Evolutionary conservation across 64 coral and sea anemone species (phyloP).

Genomic region (Hydrozoanthus tunicans): DNA sequence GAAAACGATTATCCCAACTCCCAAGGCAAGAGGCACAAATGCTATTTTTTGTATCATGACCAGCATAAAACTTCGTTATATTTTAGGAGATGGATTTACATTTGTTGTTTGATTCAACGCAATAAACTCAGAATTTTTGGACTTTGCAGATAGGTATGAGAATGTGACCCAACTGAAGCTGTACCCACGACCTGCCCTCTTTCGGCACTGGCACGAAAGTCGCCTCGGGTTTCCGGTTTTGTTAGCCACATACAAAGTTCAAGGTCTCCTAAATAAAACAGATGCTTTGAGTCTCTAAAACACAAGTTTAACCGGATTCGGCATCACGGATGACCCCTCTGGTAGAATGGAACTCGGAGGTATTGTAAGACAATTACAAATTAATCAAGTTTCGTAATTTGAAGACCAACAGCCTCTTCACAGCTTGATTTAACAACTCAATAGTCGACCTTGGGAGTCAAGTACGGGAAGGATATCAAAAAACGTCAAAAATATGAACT

Average conservation of each 20-base stretch:
- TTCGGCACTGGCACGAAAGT: neutral
- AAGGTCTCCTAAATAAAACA: neutral
- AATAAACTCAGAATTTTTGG: neutral
- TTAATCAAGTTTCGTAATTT: neutral
- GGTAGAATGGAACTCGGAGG: neutral
- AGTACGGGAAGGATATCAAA: neutral
- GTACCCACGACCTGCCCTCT: neutral
- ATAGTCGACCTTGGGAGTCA: neutral
- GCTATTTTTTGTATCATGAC: too few species aligned
- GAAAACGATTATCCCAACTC: too few species aligned
- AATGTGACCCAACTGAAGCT: neutral
- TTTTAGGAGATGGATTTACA: too few species aligned
- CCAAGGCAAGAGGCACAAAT: too few species aligned
- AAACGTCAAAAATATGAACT: neutral
- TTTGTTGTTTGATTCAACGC: too few species aligned
- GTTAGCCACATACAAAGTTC: conserved; percentile 17
- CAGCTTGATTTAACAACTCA: neutral
- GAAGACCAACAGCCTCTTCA: neutral
- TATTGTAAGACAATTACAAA: conserved; percentile 26
- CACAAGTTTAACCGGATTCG: neutral
- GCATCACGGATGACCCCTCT: neutral
- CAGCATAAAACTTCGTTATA: too few species aligned
- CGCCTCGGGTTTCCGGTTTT: neutral
- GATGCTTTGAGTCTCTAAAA: neutral
- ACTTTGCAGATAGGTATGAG: too few species aligned